Conservation (phyloP, 1,140 invertebrate species). For the Drosophila novamexicana region DNA sequence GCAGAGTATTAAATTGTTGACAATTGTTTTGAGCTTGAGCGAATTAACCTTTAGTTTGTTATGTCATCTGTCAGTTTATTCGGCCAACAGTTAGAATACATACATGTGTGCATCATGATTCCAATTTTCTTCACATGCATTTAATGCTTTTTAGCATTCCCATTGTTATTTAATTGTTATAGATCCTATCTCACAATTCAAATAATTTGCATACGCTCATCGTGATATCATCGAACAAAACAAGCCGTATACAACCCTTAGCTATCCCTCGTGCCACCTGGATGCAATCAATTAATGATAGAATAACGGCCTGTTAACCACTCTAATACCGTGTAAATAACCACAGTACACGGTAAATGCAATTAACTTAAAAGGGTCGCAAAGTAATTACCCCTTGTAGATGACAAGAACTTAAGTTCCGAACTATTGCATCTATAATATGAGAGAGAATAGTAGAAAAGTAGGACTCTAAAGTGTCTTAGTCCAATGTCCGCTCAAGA, state of each 20-base stretch:
- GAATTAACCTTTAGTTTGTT: slow-evolving; percentile 78
- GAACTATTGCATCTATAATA: too few species aligned
- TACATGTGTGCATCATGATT: slow-evolving; percentile 3
- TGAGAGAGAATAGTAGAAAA: too few species aligned
- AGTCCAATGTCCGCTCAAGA: too few species aligned
- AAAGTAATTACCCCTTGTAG: background rate
- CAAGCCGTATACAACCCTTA: background rate
- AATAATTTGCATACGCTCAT: slow-evolving; percentile 5
- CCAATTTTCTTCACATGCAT: background rate
- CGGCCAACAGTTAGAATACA: slow-evolving; percentile 31
- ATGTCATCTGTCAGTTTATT: slow-evolving; percentile 54
- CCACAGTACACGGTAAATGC: background rate
- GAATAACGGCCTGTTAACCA: background rate
- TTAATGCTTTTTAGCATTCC: background rate
- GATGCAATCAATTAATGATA: background rate
- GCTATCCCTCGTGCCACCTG: background rate
- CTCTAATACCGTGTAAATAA: background rate
- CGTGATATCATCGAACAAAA: background rate
- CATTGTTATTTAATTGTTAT: slow-evolving; percentile 1
- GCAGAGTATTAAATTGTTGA: slow-evolving; percentile 73
- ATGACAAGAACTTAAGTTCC: too few species aligned
- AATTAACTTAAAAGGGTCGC: background rate
- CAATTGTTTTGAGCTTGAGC: slow-evolving; percentile 81
- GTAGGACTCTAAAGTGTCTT: too few species aligned
- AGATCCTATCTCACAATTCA: slow-evolving; percentile 1